Evolutionary conservation across 2,113 vertebrate species (phyloP).

Genomic region (Gila orcuttii): DNA sequence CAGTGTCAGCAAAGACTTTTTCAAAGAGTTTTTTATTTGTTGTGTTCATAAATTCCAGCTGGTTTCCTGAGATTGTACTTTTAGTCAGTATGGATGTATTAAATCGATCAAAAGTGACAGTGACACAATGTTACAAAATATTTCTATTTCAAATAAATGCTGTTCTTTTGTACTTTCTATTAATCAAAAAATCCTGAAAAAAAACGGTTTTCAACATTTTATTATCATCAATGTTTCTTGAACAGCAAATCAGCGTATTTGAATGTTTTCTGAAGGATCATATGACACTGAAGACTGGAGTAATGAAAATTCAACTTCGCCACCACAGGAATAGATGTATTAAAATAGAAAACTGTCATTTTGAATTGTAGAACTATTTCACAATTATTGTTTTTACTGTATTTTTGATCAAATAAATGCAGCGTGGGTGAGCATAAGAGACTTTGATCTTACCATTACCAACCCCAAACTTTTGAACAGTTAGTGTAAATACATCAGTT

Average conservation of each 20-base stretch:
- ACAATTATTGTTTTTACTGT: background rate
- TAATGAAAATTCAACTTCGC: background rate
- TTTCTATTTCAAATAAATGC: background rate
- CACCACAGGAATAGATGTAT: background rate
- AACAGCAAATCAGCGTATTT: background rate
- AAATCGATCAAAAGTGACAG: background rate
- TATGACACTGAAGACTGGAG: background rate
- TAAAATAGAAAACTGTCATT: background rate
- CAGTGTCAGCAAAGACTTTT: background rate
- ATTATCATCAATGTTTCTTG: background rate
- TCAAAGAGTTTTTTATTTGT: background rate
- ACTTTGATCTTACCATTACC: background rate
- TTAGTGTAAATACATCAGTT: background rate
- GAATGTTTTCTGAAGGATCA: background rate
- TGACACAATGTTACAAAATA: too few relatives aligned
- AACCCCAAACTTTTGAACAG: background rate
- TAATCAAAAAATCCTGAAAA: too few relatives aligned
- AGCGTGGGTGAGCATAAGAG: background rate
- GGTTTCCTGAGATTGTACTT: conserved; percentile 1
- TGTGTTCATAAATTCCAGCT: background rate
- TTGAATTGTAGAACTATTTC: background rate
- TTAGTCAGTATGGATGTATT: background rate
- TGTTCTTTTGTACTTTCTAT: too few relatives aligned
- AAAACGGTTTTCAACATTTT: background rate
- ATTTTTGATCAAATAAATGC: background rate